phyloP scores from a whole-genome alignment of 2,797 vertebrate species.

The Notolabrus celidotus region DNA sequence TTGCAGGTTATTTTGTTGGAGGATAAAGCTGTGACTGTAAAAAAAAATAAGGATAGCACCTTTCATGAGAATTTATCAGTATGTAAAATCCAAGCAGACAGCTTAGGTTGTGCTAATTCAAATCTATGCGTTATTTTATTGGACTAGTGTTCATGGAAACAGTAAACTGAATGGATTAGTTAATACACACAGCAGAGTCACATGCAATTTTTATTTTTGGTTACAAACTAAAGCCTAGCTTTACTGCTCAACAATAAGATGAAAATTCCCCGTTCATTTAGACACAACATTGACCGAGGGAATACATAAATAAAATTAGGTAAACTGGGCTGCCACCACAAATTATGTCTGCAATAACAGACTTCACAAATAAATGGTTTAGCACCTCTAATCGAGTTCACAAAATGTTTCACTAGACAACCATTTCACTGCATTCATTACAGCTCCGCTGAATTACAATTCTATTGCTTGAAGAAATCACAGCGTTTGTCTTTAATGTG shows the following conservation, averaged over 20 bases:
- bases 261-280: constrained; percentile 64
- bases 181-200: constrained; percentile 39
- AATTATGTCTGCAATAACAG: constrained; percentile 80
- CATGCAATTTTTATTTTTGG: constrained; percentile 14
- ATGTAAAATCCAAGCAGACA: neutral
- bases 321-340: constrained; percentile 73
- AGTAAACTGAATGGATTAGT: constrained; percentile 59
- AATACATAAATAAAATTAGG: constrained; percentile 81
- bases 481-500: constrained; percentile 68
- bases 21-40: constrained; percentile 27
- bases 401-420: constrained; percentile 79
- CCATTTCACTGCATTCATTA: constrained; percentile 80
- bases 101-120: constrained; percentile 47
- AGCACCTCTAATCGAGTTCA: constrained; percentile 78
- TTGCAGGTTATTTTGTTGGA: constrained; percentile 52
- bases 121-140: constrained; percentile 47
- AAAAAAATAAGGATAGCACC: constrained; percentile 7
- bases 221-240: constrained; percentile 39
- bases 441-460: constrained; percentile 73
- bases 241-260: constrained; percentile 39
- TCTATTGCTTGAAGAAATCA: constrained; percentile 71
- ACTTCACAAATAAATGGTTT: constrained; percentile 79
- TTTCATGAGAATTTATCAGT: constrained; percentile 35
- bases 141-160: constrained; percentile 34
- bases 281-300: constrained; percentile 74